These are phyloP conservation scores for Metellina segmentata DNA, from an alignment of 2,888 invertebrate genomes.

Conservation along the genomic window DNA sequence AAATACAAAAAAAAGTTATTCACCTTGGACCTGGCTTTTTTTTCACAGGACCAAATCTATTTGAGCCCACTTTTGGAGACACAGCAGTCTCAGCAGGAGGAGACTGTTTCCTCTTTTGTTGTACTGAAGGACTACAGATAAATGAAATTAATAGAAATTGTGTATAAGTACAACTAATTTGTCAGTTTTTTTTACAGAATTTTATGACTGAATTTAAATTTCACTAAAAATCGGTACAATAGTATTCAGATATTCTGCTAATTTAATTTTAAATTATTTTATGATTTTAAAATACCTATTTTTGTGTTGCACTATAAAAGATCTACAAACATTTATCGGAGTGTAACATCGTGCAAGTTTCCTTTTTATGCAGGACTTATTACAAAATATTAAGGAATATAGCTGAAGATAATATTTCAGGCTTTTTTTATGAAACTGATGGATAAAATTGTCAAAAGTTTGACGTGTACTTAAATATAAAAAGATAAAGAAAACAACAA, in stretches of 20 bases:
- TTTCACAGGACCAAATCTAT: conserved; percentile 22
- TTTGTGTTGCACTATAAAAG: not conserved
- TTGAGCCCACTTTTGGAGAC: conserved; percentile 27
- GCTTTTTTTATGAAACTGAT: too few species aligned
- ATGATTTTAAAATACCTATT: not conserved
- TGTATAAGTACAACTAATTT: not conserved
- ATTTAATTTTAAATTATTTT: not conserved
- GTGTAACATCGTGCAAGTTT: too few species aligned
- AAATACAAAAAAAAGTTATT: not conserved
- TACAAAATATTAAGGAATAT: too few species aligned
- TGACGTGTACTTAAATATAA: too few species aligned
- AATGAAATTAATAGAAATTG: not conserved
- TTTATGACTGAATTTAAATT: not conserved
- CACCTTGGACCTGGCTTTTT: conserved; percentile 24
- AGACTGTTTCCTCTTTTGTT: conserved; percentile 31
- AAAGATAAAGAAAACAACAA: too few species aligned
- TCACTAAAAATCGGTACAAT: too few species aligned
- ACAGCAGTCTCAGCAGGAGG: conserved; percentile 13
- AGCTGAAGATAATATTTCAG: too few species aligned
- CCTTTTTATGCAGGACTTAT: too few species aligned
- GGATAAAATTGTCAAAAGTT: too few species aligned
- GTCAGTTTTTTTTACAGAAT: not conserved
- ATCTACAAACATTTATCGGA: too few species aligned
- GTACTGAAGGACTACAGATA: conserved; percentile 27
- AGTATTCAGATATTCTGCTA: not conserved